These are phyloP conservation scores for Paramormyrops hopkinsi DNA, from an alignment of 2,797 vertebrate species.

Conservation along the genomic window DNA sequence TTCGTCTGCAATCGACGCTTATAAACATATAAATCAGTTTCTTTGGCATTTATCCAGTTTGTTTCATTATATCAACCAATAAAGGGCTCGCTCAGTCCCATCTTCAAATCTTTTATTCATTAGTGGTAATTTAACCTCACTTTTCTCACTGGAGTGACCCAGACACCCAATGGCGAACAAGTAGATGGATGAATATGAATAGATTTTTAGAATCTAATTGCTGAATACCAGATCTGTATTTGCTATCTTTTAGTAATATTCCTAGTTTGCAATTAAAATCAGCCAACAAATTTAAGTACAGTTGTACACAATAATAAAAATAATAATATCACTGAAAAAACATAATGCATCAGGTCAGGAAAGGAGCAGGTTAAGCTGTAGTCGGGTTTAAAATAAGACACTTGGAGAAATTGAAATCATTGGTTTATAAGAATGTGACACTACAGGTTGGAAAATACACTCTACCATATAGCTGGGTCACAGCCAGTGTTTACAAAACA, in stretches of 20 bases:
- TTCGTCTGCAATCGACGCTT: not conserved
- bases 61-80: not conserved
- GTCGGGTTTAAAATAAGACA: not conserved
- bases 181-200: not conserved
- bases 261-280: not conserved
- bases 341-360: not conserved
- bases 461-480: not conserved
- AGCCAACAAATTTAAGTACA: not conserved
- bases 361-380: not conserved
- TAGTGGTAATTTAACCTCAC: not conserved
- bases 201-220: not conserved
- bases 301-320: not conserved
- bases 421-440: not conserved
- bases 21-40: not conserved
- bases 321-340: not conserved
- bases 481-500: not conserved
- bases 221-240: not conserved
- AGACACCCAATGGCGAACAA: not conserved
- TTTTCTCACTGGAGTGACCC: not conserved
- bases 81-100: not conserved
- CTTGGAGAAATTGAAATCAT: not conserved
- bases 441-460: not conserved
- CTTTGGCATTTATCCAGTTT: not conserved
- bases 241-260: not conserved
- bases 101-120: not conserved